These are phyloP conservation scores for Pemphigus obesinymphae DNA, from an alignment of 1,140 invertebrate species.

Conservation along the genomic window DNA sequence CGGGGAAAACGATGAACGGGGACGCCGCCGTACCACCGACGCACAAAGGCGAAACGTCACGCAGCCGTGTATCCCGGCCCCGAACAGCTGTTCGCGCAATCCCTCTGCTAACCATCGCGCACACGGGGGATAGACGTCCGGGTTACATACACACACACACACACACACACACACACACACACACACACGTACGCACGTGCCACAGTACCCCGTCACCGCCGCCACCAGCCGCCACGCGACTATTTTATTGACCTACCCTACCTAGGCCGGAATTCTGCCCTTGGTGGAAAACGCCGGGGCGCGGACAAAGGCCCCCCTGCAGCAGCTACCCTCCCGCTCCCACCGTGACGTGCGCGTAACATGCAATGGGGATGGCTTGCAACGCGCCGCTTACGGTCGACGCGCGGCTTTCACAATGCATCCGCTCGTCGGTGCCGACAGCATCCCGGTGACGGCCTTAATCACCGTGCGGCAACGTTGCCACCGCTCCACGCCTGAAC, in stretches of 20 bases:
- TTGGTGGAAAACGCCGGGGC: background rate
- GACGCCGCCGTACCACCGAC: background rate
- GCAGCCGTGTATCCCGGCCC: background rate
- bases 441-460: background rate
- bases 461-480: background rate
- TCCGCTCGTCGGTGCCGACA: background rate
- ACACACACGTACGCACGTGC: slow-evolving; percentile 10
- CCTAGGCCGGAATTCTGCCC: slow-evolving; percentile 3
- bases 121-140: background rate
- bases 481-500: background rate
- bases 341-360: background rate
- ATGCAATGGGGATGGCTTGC: background rate
- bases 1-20: background rate
- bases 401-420: background rate
- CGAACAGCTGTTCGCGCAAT: slow-evolving; percentile 8
- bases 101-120: no score
- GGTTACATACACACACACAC: background rate
- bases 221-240: background rate
- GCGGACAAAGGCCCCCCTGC: background rate
- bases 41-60: slow-evolving; percentile 13
- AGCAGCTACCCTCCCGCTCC: background rate
- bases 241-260: slow-evolving; percentile 27
- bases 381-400: background rate
- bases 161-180: background rate
- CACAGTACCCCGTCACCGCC: background rate